Evolutionary conservation across 1,140 invertebrate genomes (phyloP).

Genomic region (Hyles euphorbiae): DNA sequence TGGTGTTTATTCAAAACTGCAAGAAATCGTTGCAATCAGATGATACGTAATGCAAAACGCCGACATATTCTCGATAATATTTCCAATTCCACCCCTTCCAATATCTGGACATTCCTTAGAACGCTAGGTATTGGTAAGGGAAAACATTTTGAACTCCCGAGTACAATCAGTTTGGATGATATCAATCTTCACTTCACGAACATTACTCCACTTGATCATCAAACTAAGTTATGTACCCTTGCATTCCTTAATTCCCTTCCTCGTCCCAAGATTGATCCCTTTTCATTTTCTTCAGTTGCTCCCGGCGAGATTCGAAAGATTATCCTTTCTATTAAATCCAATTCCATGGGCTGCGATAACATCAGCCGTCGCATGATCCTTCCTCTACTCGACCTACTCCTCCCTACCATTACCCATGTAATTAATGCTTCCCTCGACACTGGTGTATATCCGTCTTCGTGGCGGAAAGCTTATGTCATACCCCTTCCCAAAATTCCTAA

Average conservation of each 20-base stretch:
- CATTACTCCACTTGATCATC: neutral
- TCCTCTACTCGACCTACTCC: conserved; percentile 3
- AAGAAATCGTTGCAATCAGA: neutral
- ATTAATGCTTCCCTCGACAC: conserved; percentile 8
- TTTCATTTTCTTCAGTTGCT: conserved; percentile 1
- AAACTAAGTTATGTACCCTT: neutral
- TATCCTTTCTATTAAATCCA: conserved; percentile 8
- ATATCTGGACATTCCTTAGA: conserved; percentile 7
- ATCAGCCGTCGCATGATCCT: conserved; percentile 7
- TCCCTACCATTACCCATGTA: conserved; percentile 3
- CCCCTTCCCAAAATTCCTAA: no score
- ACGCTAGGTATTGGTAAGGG: conserved; percentile 9
- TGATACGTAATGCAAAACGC: neutral
- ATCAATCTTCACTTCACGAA: neutral
- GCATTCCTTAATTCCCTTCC: neutral
- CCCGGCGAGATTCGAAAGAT: neutral
- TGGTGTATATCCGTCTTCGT: neutral
- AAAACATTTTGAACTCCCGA: conserved; percentile 5
- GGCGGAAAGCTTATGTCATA: neutral
- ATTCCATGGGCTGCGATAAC: conserved; percentile 5
- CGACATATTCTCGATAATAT: neutral
- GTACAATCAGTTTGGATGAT: neutral
- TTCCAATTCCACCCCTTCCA: neutral
- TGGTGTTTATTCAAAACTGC: neutral
- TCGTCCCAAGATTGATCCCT: neutral